phyloP scores from a whole-genome alignment of 2,888 invertebrate genomes.

The Camponotus fellah region DNA sequence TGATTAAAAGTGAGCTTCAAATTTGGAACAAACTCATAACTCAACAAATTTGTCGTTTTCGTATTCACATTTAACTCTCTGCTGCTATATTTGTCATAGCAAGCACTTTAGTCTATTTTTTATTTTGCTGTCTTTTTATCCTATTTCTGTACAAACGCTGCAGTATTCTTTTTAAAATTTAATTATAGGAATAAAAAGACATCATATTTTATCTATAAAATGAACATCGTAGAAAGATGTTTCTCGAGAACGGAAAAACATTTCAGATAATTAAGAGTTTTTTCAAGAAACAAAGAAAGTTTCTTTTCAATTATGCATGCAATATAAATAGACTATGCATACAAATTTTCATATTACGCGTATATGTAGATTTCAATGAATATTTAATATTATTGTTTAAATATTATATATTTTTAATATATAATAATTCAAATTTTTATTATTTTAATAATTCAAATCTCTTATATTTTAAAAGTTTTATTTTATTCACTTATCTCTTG shows the following conservation, averaged over 20 bases:
- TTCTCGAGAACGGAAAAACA: neutral
- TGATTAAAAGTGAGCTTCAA: neutral
- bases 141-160: neutral
- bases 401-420: neutral
- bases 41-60: neutral
- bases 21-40: neutral
- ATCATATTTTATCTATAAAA: neutral
- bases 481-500: neutral
- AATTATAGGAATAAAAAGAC: neutral
- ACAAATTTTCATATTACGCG: neutral
- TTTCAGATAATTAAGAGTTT: neutral
- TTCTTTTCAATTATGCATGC: neutral
- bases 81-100: neutral
- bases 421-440: neutral
- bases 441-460: neutral
- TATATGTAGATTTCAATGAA: neutral
- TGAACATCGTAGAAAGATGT: neutral
- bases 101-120: neutral
- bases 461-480: neutral
- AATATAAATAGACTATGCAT: neutral
- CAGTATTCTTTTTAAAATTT: constrained; percentile 17
- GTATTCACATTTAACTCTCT: neutral
- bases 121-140: neutral
- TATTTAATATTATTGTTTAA: neutral
- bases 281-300: neutral